A percentile compares a stretch with the other conserved stretches of the same genome.
Conservation (phyloP, 2,113 vertebrate species). For the Romanogobio albipinnatus region DNA sequence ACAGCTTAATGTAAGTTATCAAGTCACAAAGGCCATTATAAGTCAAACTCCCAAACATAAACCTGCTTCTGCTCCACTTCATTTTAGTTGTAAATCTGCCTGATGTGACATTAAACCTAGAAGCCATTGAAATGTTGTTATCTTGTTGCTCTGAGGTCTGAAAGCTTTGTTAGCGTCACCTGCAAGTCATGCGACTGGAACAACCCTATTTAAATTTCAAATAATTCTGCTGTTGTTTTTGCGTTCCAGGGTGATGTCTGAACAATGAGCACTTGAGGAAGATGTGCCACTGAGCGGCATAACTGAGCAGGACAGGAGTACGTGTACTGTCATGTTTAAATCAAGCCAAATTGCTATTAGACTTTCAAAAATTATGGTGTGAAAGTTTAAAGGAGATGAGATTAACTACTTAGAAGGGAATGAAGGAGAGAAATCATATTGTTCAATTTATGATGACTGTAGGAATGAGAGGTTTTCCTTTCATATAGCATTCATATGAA, state of each 20-base stretch:
- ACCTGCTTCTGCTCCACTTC: neutral
- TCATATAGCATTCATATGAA: neutral
- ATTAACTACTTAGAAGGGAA: neutral
- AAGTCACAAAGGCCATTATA: neutral
- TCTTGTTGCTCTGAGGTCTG: neutral
- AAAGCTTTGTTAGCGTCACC: neutral
- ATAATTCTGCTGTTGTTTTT: slow-evolving; percentile 3
- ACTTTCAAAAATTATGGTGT: neutral
- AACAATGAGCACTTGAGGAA: slow-evolving; percentile 27
- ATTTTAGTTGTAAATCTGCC: neutral
- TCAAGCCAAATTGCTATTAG: neutral
- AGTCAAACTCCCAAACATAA: neutral
- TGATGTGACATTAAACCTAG: neutral
- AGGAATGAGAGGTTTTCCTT: neutral
- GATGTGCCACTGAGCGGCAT: neutral
- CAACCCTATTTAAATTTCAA: slow-evolving; percentile 26
- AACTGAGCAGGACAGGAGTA: neutral
- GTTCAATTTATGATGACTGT: neutral
- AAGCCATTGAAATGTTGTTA: slow-evolving; percentile 17
- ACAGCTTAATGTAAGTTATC: neutral
- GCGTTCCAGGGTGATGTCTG: slow-evolving; percentile 25
- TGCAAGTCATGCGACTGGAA: neutral
- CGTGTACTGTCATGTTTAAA: neutral
- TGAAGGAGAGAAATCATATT: neutral
- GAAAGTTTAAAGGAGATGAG: neutral